phyloP scores from a whole-genome alignment of 92 coral and sea anemone species.

The Palythoa caribaeorum region DNA sequence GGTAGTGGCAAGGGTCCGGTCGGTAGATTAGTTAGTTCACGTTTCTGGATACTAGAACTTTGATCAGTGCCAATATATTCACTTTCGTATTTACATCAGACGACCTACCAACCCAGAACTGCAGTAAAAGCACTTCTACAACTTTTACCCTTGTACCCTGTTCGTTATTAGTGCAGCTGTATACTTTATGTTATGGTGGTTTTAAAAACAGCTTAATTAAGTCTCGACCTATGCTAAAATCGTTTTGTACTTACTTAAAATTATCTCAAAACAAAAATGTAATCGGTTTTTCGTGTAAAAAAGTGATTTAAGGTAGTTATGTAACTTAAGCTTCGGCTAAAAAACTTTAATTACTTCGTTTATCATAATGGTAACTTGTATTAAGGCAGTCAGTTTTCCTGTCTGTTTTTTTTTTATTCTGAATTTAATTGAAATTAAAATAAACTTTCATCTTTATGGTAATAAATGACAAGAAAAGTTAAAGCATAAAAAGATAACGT shows the following conservation, averaged over 20 bases:
- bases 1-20: neutral
- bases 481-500: too few relatives aligned
- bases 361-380: too few relatives aligned
- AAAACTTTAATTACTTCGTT: neutral
- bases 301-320: neutral
- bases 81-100: neutral
- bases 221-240: too few relatives aligned
- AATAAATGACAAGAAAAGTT: too few relatives aligned
- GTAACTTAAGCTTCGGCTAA: neutral
- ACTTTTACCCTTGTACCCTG: neutral
- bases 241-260: too few relatives aligned
- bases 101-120: neutral
- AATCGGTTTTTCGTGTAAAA: neutral
- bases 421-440: too few relatives aligned
- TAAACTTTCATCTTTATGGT: too few relatives aligned
- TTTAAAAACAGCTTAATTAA: neutral
- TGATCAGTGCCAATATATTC: neutral
- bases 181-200: neutral
- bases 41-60: neutral
- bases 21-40: neutral
- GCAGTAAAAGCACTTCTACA: neutral
- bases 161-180: too few relatives aligned
- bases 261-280: neutral
- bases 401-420: too few relatives aligned
- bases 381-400: too few relatives aligned